A percentile compares a stretch with the other conserved stretches of the same genome.
phyloP scores from a whole-genome alignment of 2,113 vertebrate species.

The Phainopepla nitens region DNA sequence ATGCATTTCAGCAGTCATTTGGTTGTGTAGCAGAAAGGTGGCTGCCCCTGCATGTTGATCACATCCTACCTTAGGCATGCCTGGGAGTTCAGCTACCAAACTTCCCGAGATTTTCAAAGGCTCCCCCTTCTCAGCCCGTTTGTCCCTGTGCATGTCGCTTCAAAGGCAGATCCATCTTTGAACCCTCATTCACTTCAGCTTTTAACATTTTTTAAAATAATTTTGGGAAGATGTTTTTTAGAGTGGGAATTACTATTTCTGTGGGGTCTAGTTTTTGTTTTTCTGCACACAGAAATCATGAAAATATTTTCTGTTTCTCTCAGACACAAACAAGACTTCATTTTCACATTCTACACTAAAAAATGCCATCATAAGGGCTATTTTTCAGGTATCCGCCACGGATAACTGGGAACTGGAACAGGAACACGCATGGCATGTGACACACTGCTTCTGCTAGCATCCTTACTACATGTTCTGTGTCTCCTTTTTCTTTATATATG shows the following conservation, averaged over 20 bases:
- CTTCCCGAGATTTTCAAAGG: neutral
- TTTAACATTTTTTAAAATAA: neutral
- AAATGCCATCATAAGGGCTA: neutral
- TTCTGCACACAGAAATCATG: neutral
- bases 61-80: neutral
- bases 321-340: neutral
- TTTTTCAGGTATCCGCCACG: neutral
- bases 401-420: neutral
- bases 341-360: neutral
- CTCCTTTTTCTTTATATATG: neutral
- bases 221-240: neutral
- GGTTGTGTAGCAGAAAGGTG: neutral
- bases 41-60: neutral
- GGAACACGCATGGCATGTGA: neutral
- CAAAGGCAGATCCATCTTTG: neutral
- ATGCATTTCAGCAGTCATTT: neutral
- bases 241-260: neutral
- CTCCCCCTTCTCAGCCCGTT: neutral
- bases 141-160: neutral
- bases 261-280: neutral
- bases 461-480: neutral
- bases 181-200: neutral
- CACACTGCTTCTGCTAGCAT: neutral
- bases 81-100: neutral
- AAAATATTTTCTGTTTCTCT: neutral